Evolutionary conservation across 2,113 vertebrate species (phyloP), one percentile per base, ranked within the genome.

Genomic region (Dascyllus trimaculatus): DNA sequence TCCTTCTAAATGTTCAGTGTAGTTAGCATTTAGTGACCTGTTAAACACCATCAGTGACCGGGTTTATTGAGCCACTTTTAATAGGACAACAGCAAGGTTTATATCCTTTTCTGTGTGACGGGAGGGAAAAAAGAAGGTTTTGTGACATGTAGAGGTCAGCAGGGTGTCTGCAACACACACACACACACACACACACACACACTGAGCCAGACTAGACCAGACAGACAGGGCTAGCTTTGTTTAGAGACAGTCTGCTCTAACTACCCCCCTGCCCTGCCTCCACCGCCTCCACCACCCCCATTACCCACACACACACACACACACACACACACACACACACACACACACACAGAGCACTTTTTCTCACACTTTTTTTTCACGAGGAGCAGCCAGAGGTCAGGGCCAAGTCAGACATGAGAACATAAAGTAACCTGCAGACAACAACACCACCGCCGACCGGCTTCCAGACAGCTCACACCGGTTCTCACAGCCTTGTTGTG

Each of bases 161-260:
- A 77, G 49, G 17, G 65, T n/a, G n/a, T n/a, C n/a, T n/a, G n/a
- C n/a, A n/a, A 62, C 56, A 53, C 25, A 73, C 65, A 66, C 64
- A 70, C 67, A 54, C 68, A 64, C 68, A 72, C 68, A 59, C 64
- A 65, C 75, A 58, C 82, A 35, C 53, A 53, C 65, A 70, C 69
- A 60, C 45, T 43, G 9, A 49, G 21, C 40, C 53, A 69, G 69
- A 65, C 60, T 0, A 67, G 43, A 75, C 82, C 49, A 77, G 71
- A 81, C n/a, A n/a, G n/a, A n/a, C 87, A 93, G 82, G 82, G 70
- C 70, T 29, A 84, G 73, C 86, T 91, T 93, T 93, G 87, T 91
- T 88, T 80, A 83, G 76, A 89, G 66, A 78, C 85, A 87, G 86
- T 80, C 86, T 84, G 76, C 75, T 80, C 68, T 5, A 24, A 58